Base-by-base conservation (phyloP, 2,888 invertebrate species). In the Cataglyphis rosenhaueri region DNA sequence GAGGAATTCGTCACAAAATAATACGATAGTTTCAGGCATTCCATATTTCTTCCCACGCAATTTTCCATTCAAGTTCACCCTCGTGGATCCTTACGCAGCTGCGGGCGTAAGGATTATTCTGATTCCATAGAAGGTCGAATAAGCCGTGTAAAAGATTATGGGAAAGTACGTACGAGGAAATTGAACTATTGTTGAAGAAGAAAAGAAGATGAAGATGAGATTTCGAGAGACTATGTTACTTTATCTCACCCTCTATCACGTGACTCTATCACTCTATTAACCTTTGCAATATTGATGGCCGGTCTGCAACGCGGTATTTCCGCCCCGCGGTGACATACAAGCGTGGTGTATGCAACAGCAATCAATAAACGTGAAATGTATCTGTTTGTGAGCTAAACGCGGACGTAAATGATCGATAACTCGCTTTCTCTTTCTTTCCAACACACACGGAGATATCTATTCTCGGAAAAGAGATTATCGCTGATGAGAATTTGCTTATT, bases 311-410 rank as follows among this genome's bases (percentile, higher is more conserved):
- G 62, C 62, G 73, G 65, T 32, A 61, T 83, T 85, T 86, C 81
- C 86, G 62, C 41, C 57, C 64, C 70, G 62, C 52, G 70, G 79
- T 62, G 73, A 79, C 78, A 61, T 29, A 71, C 59, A 57, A 74
- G 79, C 41, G 73, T 81, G 52, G 78, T 52, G 76, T 64, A 82
- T 82, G 75, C 70, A 86, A 87, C 57, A 78, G 71, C 65, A 70
- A 81, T 74, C 86, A 71, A 87, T 85, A 71, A 82, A 81, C 76
- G 76, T 71, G 74, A 78, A 83, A 86, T 70, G 70, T 78, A 70
- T 65, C 48, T 79, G 59, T 71, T 79, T 79, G 78, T 59, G 71
- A 44, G 59, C 57, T 59, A 79, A 71, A 79, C 70, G n/a, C 68
- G 76, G 21, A n/a, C 57, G 32, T 25, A 44, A 59, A 44, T 71